Evolutionary conservation across 2,113 vertebrate genomes (phyloP).

Genomic region (Chauna torquata): DNA sequence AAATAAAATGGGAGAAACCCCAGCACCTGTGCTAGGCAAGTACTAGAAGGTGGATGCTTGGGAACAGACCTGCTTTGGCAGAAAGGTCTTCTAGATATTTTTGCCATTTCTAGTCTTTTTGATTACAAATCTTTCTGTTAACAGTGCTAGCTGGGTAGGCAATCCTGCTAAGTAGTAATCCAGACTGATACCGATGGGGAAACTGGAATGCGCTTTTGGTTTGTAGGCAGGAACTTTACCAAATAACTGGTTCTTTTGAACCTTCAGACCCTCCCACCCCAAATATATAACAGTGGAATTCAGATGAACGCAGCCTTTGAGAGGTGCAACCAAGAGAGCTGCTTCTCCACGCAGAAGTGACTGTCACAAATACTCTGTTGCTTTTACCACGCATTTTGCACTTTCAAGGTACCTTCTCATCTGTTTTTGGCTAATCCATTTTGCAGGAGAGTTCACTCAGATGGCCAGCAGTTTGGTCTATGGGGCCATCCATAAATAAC

Average conservation of each 20-base stretch:
- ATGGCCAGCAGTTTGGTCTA: not conserved
- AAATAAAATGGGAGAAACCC: not conserved
- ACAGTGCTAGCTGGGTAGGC: not conserved
- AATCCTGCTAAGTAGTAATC: not conserved
- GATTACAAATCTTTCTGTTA: not conserved
- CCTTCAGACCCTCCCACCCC: not conserved
- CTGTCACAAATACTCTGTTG: not conserved
- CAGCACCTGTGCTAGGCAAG: not conserved
- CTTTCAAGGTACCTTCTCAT: not conserved
- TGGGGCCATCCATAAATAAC: not conserved
- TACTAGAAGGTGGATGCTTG: not conserved
- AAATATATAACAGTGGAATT: not conserved
- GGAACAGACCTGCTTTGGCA: not conserved
- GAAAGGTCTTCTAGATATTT: not conserved
- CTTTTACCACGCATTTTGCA: not conserved
- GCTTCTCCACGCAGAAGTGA: not conserved
- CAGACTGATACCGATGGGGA: not conserved
- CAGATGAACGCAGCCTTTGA: rapidly evolving
- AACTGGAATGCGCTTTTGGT: not conserved
- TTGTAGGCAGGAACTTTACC: not conserved
- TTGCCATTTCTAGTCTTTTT: not conserved
- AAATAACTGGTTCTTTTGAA: not conserved
- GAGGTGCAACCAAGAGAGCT: not conserved
- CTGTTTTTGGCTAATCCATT: not conserved
- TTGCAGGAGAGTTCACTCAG: not conserved